Conservation (phyloP, 1,140 invertebrate genomes). For the Brachionus rotundiformis region DNA sequence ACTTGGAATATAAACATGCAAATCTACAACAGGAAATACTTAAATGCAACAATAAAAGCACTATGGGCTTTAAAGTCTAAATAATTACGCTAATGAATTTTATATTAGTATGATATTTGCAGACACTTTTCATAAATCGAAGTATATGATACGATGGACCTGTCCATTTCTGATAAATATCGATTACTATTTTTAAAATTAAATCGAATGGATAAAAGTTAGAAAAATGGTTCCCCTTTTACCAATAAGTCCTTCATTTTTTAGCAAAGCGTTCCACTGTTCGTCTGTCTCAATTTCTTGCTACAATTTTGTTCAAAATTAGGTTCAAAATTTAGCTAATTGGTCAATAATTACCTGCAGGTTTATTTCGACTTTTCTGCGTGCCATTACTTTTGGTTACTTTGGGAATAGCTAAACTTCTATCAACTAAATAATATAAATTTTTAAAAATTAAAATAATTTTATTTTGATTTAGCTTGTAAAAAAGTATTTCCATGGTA, state of each 20-base stretch:
- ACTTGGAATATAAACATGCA: background rate
- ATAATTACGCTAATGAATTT: constrained; percentile 16
- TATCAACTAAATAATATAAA: background rate
- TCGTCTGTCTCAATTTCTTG: constrained; percentile 71
- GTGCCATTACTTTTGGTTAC: constrained; percentile 56
- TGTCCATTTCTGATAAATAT: constrained; percentile 42
- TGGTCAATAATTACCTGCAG: constrained; percentile 56
- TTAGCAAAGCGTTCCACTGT: constrained; percentile 79
- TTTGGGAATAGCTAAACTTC: background rate
- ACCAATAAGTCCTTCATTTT: constrained; percentile 78
- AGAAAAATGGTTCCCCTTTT: constrained; percentile 54
- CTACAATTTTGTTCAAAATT: background rate
- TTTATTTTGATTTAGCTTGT: constrained; percentile 29
- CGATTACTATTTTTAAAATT: constrained; percentile 44
- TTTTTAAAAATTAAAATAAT: constrained; percentile 45
- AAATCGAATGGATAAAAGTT: background rate
- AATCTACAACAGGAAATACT: background rate
- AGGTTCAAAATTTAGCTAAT: background rate
- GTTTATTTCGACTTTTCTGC: constrained; percentile 61
- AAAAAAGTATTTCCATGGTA: constrained; percentile 3
- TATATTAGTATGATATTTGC: background rate
- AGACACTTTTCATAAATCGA: background rate
- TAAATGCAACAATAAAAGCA: background rate
- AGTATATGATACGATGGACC: constrained; percentile 30
- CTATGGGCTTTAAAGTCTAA: background rate